A percentile compares a stretch with the other conserved stretches of the same genome.
These are phyloP conservation scores for Eucera pruinosa DNA, from an alignment of 2,888 invertebrate species.

Conservation along the genomic window DNA sequence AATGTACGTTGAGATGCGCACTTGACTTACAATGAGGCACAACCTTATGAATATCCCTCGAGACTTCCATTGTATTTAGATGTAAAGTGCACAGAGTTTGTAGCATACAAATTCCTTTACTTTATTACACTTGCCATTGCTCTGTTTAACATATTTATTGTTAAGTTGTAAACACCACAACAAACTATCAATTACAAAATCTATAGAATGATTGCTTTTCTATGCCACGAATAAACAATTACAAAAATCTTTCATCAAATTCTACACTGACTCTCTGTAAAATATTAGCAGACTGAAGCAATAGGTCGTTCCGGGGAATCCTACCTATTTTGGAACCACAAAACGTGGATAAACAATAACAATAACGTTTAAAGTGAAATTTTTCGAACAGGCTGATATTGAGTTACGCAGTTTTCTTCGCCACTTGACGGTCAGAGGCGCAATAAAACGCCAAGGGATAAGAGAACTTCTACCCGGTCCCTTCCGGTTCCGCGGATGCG, in stretches of 20 bases:
- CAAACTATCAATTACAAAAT: no score
- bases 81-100: constrained; percentile 2
- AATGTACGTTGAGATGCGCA: constrained; percentile 25
- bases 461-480: constrained; percentile 55
- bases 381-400: constrained; percentile 44
- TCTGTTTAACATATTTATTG: no score
- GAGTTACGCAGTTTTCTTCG: constrained; percentile 65
- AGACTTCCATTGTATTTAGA: constrained; percentile 25
- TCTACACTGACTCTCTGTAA: no score
- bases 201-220: no score
- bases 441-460: constrained; percentile 59
- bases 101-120: neutral
- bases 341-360: constrained; percentile 28
- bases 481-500: constrained; percentile 51
- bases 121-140: neutral
- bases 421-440: constrained; percentile 52
- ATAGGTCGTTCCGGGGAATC: neutral
- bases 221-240: no score
- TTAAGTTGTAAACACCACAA: no score
- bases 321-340: neutral
- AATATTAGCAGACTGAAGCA: no score
- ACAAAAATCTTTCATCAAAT: no score
- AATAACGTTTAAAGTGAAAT: constrained; percentile 37
- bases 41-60: constrained; percentile 19
- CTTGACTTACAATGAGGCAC: constrained; percentile 31